phyloP scores from a whole-genome alignment of 1,140 invertebrate species.

The Lasaia peninsularis region DNA sequence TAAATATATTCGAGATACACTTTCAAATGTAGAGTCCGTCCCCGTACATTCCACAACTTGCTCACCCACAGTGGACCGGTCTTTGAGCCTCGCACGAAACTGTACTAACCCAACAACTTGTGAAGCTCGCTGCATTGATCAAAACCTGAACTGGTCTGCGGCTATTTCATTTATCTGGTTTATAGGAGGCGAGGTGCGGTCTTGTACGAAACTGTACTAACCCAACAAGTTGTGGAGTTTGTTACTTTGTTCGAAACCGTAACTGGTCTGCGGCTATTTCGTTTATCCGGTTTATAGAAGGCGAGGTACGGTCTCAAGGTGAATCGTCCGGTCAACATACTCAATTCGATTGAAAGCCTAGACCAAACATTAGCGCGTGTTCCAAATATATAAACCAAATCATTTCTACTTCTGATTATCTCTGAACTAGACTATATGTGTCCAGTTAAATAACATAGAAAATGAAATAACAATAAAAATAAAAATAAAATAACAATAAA shows the following conservation, averaged over 20 bases:
- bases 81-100: slow-evolving; percentile 66
- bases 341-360: slow-evolving; percentile 61
- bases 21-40: slow-evolving; percentile 67
- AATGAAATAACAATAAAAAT: too few species aligned
- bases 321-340: slow-evolving; percentile 69
- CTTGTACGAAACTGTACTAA: slow-evolving; percentile 62
- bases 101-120: slow-evolving; percentile 48
- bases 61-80: slow-evolving; percentile 71
- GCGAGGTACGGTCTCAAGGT: slow-evolving; percentile 71
- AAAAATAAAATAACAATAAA: too few species aligned
- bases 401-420: neutral
- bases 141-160: slow-evolving; percentile 28
- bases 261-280: slow-evolving; percentile 36
- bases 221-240: slow-evolving; percentile 46
- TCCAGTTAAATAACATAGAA: neutral
- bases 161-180: slow-evolving; percentile 41
- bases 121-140: slow-evolving; percentile 37
- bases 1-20: slow-evolving; percentile 41
- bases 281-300: slow-evolving; percentile 48
- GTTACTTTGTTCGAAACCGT: slow-evolving; percentile 31
- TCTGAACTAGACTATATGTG: neutral
- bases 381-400: slow-evolving; percentile 28
- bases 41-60: slow-evolving; percentile 70
- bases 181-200: slow-evolving; percentile 64
- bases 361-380: slow-evolving; percentile 65